phyloP scores from a whole-genome alignment of 2,113 vertebrate species.

The Poecile atricapillus region DNA sequence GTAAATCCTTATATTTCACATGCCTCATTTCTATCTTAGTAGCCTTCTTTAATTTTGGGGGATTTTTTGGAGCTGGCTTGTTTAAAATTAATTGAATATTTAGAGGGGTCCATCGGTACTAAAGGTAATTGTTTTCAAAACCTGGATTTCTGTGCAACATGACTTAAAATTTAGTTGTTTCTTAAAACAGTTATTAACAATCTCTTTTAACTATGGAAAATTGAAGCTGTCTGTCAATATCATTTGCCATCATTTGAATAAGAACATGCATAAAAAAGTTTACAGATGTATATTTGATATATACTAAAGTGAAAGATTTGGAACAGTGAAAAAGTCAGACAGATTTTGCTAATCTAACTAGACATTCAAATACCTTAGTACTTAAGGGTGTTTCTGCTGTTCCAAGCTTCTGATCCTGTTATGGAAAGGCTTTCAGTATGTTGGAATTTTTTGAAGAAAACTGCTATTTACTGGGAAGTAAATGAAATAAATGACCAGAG shows the following conservation, averaged over 20 bases:
- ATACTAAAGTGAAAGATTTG: background rate
- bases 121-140: background rate
- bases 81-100: background rate
- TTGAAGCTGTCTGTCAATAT: background rate
- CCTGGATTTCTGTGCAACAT: background rate
- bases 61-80: accelerated
- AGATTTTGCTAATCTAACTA: background rate
- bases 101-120: accelerated
- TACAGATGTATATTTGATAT: background rate
- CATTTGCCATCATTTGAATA: background rate
- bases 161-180: background rate
- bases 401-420: background rate
- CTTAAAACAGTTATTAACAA: background rate
- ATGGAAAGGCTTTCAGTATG: background rate
- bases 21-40: background rate
- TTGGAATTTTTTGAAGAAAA: background rate
- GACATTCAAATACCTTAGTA: background rate
- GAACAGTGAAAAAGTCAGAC: background rate
- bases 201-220: background rate
- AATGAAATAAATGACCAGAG: background rate
- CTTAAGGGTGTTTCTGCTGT: background rate
- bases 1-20: background rate
- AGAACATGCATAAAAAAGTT: background rate
- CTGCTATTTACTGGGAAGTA: background rate
- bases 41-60: background rate